phyloP scores from a whole-genome alignment of 2,113 vertebrate species.

The Phasianus colchicus region DNA sequence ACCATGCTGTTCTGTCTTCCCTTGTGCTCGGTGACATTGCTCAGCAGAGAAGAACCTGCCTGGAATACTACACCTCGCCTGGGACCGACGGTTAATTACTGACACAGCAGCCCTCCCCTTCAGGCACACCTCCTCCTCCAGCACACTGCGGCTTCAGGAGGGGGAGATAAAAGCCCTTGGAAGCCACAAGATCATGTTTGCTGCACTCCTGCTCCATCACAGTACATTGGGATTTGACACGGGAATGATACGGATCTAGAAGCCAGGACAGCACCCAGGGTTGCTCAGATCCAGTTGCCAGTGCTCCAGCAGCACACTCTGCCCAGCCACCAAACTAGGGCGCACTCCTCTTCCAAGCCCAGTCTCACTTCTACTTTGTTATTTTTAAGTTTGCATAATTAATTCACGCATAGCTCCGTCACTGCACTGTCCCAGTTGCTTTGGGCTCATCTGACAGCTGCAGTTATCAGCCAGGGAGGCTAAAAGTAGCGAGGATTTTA shows the following conservation, averaged over 20 bases:
- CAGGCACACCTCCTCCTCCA: neutral
- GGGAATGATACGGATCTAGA: constrained; percentile 4
- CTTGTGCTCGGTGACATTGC: neutral
- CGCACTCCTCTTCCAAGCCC: neutral
- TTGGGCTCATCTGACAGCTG: fast-evolving
- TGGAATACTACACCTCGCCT: constrained; percentile 1
- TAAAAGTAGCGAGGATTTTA: neutral
- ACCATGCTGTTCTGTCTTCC: neutral
- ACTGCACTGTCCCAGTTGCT: neutral
- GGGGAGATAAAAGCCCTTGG: neutral
- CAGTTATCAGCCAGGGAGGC: neutral
- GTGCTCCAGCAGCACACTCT: neutral
- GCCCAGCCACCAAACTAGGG: neutral
- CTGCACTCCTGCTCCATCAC: neutral
- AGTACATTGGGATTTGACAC: constrained; percentile 28
- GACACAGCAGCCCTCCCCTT: neutral
- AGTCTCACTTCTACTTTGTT: neutral
- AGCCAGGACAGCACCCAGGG: constrained; percentile 12
- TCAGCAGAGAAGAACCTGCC: constrained; percentile 26
- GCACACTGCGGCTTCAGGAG: fast-evolving
- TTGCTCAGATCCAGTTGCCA: neutral
- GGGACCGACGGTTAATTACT: neutral
- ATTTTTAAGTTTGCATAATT: neutral
- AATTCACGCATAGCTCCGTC: neutral
- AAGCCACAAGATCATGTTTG: neutral